Base-by-base conservation (phyloP, 30 jellyfish, hydroid and myxozoan genomes). In the Turritopsis rubra region DNA sequence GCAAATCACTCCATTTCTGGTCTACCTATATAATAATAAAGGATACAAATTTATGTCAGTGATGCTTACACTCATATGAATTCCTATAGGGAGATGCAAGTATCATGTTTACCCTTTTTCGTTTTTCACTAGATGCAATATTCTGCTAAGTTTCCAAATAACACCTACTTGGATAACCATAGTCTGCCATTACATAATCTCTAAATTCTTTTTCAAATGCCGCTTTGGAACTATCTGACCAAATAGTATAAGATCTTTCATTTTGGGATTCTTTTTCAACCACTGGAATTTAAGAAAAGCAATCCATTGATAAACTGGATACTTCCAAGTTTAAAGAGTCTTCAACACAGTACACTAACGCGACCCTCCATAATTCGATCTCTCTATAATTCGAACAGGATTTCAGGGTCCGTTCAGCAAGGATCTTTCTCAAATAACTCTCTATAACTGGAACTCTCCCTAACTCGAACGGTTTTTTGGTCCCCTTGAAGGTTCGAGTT, bases 1-100 rank as follows among this genome's bases (percentile, higher is more conserved):
- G 77, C 77, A 68, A 68, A 68, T 68, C 30, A 17, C 30, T 68
- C 77, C 16, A 68, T 68, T 68, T 68, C 77, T 68, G 31, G 31
- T n/a, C 77, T 23, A 27, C 77, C 77, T 68, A 68, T 7, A 68
- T 7, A 68, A 41, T 41, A 41, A 41, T 41, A 13, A 41, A 41
- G 13, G 9, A 41, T 41, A 41, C 60, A 41, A 3, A 13, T 41
- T 41, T 41, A 41, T 41, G 60, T 41, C 13, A 41, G 60, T 41
- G 13, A 41, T 41, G 60, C 60, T 41, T 3, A 41, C 60, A 41
- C 13, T 41, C 60, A 41, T 3, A 41, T 41, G 60, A 41, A 41
- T 41, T 41, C 13, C 13, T 41, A 3, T 41, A 41, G 60, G 60
- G 60, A 41, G 60, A 41, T 13, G 5, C 60, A 13, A 41, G n/a